Conservation (phyloP, 1,140 invertebrate species). For the Elymnias hypermnestra region DNA sequence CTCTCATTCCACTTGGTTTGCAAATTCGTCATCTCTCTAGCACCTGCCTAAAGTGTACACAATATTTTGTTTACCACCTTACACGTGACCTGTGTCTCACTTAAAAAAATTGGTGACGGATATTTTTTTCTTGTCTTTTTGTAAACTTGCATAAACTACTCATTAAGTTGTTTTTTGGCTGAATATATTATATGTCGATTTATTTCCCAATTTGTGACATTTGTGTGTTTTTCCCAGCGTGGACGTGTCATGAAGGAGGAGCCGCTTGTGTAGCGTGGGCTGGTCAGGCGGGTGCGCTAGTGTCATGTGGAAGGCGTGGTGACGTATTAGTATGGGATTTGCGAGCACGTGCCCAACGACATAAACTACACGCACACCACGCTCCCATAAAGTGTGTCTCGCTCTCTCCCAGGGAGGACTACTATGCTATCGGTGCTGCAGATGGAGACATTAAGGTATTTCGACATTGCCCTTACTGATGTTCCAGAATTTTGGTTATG, state of each 20-base stretch:
- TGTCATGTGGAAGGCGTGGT: constrained; percentile 97
- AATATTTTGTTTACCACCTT: too few species aligned
- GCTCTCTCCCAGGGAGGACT: constrained; percentile 95
- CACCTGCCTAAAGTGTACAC: too few species aligned
- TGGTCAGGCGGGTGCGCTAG: constrained; percentile 92
- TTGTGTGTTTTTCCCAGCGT: constrained; percentile 79
- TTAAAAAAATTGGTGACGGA: too few species aligned
- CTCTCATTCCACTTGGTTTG: too few species aligned
- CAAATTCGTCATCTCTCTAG: too few species aligned
- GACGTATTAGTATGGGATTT: constrained; percentile 97
- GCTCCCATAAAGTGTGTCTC: constrained; percentile 95
- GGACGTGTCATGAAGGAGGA: constrained; percentile 95
- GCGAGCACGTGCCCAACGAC: constrained; percentile 89
- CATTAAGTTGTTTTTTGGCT: too few species aligned
- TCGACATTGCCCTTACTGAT: neutral
- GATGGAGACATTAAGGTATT: constrained; percentile 98
- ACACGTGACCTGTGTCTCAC: too few species aligned
- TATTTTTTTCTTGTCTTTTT: too few species aligned
- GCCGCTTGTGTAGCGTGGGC: constrained; percentile 93
- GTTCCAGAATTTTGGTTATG: too few species aligned
- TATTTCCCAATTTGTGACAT: too few species aligned
- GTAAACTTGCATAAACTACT: too few species aligned
- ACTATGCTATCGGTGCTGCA: constrained; percentile 97
- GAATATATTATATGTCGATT: too few species aligned
- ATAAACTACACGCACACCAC: constrained; percentile 95